phyloP scores from a whole-genome alignment of 2,888 invertebrate species.

The Sabatieria punctata region DNA sequence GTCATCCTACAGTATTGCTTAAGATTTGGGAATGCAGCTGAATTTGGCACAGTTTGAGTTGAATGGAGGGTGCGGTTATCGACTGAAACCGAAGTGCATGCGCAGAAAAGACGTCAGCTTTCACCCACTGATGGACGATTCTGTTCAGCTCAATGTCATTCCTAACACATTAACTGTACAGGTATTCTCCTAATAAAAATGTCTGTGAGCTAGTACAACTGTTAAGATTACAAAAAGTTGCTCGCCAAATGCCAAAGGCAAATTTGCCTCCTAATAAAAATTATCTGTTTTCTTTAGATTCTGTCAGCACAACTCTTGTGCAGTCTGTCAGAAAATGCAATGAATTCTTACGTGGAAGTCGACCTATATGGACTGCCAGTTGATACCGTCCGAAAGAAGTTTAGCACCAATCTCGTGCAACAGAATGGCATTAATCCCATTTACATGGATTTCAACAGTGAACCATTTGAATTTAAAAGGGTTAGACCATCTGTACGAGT shows the following conservation, averaged over 20 bases:
- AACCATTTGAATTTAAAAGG: slow-evolving; percentile 88
- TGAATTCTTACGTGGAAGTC: slow-evolving; percentile 86
- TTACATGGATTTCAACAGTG: slow-evolving; percentile 50
- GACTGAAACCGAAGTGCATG: slow-evolving; percentile 95
- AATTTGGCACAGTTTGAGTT: slow-evolving; percentile 80
- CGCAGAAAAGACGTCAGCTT: slow-evolving; percentile 69
- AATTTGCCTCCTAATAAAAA: too few species aligned
- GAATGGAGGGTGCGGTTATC: slow-evolving; percentile 72
- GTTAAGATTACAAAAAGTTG: too few species aligned
- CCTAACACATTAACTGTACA: slow-evolving; percentile 78
- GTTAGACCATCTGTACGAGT: slow-evolving; percentile 35
- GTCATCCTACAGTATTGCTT: too few species aligned
- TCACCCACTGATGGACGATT: slow-evolving; percentile 83
- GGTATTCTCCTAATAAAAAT: slow-evolving; percentile 29
- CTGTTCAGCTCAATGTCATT: slow-evolving; percentile 93
- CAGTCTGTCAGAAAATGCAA: slow-evolving; percentile 32
- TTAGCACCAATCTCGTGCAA: slow-evolving; percentile 66
- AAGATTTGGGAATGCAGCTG: slow-evolving; percentile 85
- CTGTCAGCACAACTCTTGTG: slow-evolving; percentile 84
- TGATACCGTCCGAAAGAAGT: slow-evolving; percentile 80
- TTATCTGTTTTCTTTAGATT: too few species aligned
- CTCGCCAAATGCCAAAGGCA: too few species aligned
- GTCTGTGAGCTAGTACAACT: too few species aligned
- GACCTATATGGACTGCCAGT: slow-evolving; percentile 95
- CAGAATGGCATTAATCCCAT: slow-evolving; percentile 86